Percentiles rank a stretch among this genome's conserved stretches.
Evolutionary conservation across 1,140 invertebrate species (phyloP).

Genomic region (Macrocentrus cingulum): DNA sequence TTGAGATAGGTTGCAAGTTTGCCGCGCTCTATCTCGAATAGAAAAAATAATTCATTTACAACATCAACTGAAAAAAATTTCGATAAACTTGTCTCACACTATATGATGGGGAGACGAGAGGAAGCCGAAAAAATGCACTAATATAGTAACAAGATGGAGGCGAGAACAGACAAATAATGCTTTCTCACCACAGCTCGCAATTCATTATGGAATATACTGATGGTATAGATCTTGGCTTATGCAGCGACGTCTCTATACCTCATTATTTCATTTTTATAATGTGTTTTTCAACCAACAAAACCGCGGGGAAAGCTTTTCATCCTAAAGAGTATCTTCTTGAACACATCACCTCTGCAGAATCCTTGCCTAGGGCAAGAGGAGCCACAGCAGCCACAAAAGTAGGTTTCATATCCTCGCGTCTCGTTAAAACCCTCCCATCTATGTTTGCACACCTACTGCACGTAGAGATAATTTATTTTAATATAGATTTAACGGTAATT

Average conservation of each 20-base stretch:
- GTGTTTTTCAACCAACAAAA: too few species aligned
- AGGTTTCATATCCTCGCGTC: background rate
- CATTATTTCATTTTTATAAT: too few species aligned
- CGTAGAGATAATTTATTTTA: constrained; percentile 4
- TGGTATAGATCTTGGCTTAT: too few species aligned
- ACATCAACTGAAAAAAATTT: too few species aligned
- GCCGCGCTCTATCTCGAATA: background rate
- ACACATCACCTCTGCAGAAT: constrained; percentile 6
- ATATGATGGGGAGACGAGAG: background rate
- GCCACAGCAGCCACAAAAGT: constrained; percentile 12
- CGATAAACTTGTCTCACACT: too few species aligned
- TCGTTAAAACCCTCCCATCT: constrained; percentile 26
- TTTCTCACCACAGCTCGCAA: constrained; percentile 17
- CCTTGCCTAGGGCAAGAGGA: constrained; percentile 15
- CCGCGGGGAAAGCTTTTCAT: constrained; percentile 16
- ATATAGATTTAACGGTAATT: constrained; percentile 5
- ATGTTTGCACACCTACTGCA: constrained; percentile 3
- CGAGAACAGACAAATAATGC: constrained; percentile 5
- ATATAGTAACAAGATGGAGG: constrained; percentile 8
- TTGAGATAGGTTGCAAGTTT: background rate
- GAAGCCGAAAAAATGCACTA: too few species aligned
- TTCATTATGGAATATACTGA: constrained; percentile 12
- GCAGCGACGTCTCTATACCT: too few species aligned
- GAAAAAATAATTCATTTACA: constrained; percentile 10
- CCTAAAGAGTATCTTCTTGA: constrained; percentile 8